A percentile compares a stretch with the other conserved stretches of the same genome.
phyloP scores from a whole-genome alignment of 2,113 vertebrate genomes.

The Centropus unirufus region DNA sequence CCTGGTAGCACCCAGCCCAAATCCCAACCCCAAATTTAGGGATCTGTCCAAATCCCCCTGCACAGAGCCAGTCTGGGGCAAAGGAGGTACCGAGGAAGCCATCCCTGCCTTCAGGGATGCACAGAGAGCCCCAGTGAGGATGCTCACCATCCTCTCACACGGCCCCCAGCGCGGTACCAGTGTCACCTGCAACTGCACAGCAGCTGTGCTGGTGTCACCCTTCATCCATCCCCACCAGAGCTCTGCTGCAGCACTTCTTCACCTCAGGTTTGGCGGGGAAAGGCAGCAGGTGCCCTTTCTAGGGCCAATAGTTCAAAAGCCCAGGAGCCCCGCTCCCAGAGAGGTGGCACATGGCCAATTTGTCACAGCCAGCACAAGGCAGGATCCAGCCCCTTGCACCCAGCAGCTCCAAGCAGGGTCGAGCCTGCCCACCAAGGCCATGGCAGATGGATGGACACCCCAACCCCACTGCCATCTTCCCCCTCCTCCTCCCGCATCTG shows the following conservation, averaged over 20 bases:
- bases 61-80: accelerated
- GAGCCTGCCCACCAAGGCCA: accelerated
- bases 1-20: neutral
- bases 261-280: neutral
- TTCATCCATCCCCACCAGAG: neutral
- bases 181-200: neutral
- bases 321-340: neutral
- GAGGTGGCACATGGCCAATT: accelerated
- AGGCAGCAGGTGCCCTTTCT: accelerated
- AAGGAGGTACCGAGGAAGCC: accelerated
- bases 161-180: accelerated
- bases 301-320: neutral
- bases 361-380: neutral
- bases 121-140: accelerated
- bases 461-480: neutral
- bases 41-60: neutral
- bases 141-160: neutral
- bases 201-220: neutral
- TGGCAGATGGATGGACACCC: neutral
- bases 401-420: accelerated
- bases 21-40: neutral
- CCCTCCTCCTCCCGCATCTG: conserved; percentile 45
- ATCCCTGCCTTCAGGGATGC: neutral
- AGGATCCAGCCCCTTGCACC: neutral
- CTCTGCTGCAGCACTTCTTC: accelerated